Base-by-base conservation (phyloP, 37 sponge, comb jelly and placozoan species). In the Spongilla lacustris region DNA sequence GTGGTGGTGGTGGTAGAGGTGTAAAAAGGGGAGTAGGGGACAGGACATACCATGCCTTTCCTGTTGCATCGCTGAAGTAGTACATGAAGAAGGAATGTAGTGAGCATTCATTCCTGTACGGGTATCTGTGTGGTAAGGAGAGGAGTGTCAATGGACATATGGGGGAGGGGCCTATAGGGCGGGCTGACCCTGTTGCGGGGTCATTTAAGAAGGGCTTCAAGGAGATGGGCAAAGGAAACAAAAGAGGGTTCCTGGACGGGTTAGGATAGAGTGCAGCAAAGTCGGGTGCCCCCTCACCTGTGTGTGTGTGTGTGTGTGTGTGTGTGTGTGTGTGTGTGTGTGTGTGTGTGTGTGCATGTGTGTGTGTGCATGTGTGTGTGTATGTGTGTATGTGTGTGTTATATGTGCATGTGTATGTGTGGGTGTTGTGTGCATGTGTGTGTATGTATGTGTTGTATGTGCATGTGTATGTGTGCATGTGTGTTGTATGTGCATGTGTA, bases 51-150 rank as follows among this genome's bases (percentile, higher is more conserved):
- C 73, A 29, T 72, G 73, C 31, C 73, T 72, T 72, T n/a, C 73
- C 29, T 29, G 31, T 72, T 9, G 31, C 31, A 33, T 72, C 31
- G 8, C 31, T 72, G 21, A 33, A 72, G 27, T 33, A 72, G 73
- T 96, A 93, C 9, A 77, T 78, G 37, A 92, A 90, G 85, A 92
- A 93, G 41, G 68, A 58, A 82, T 94, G 95, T 36, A 74, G 77
- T 46, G 36, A 26, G 78, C 95, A 94, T 14, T 94, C 89, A 25
- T 85, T 69, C 46, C 75, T 50, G 35, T 38, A 78, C 2, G 95
- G 95, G 26, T 93, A 93, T n/a, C 89, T 88, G 27, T 27, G 27
- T 69, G 34, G 23, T 27, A 25, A 69, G 27, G 4, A 69, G 70
- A 8, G 8, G 27, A n/a, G n/a, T n/a, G n/a, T n/a, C n/a, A n/a